Evolutionary conservation across 2,797 vertebrate species (phyloP).

Genomic region (Gorsachius magnificus): DNA sequence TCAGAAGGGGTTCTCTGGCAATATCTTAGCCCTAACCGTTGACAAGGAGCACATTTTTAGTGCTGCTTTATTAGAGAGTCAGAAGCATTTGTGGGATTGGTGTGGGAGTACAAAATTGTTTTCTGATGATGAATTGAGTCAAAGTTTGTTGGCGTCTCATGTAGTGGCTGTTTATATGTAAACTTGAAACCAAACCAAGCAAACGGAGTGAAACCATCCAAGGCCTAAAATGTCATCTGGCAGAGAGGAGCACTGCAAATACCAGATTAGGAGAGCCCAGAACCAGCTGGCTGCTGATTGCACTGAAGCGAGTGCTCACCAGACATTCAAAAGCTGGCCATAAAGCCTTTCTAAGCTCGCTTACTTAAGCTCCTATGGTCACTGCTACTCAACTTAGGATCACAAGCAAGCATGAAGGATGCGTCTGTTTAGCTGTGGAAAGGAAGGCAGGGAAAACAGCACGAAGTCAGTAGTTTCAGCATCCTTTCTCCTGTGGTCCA

Average conservation of each 20-base stretch:
- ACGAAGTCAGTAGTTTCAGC: background rate
- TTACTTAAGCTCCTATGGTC: background rate
- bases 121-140: conserved; percentile 54
- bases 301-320: background rate
- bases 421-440: conserved; percentile 19
- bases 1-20: rapidly evolving
- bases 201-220: background rate
- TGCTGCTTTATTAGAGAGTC: conserved; percentile 37
- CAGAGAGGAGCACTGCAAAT: background rate
- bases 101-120: conserved; percentile 55
- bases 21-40: background rate
- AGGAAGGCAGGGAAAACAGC: background rate
- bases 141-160: conserved; percentile 2
- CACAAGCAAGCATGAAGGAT: background rate
- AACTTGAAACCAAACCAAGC: conserved; percentile 49
- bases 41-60: background rate
- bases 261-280: conserved; percentile 26
- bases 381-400: conserved; percentile 6
- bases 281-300: conserved; percentile 17
- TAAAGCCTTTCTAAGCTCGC: conserved; percentile 21
- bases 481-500: background rate
- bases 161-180: conserved; percentile 41
- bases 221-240: conserved; percentile 34
- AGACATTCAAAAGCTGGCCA: conserved; percentile 1
- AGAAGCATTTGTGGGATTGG: conserved; percentile 41